These are phyloP conservation scores for Acrobasis suavella DNA, from an alignment of 2,888 invertebrate genomes.

Conservation along the genomic window DNA sequence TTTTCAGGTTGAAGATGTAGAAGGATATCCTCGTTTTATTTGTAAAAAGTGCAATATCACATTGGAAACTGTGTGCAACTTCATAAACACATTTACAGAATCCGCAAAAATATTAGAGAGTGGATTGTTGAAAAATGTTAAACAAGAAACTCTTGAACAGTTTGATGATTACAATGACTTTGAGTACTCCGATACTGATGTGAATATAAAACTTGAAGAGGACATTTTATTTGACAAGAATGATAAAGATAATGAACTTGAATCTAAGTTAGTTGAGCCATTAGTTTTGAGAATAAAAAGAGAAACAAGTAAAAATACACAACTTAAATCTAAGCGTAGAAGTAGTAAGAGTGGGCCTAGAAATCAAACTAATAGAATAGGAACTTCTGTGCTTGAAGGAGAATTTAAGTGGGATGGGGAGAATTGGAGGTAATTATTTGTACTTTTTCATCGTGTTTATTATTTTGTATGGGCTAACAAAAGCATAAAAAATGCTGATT, in stretches of 20 bases:
- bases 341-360: slow-evolving; percentile 31
- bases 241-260: slow-evolving; percentile 35
- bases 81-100: slow-evolving; percentile 61
- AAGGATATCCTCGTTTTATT: slow-evolving; percentile 64
- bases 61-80: slow-evolving; percentile 52
- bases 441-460: slow-evolving; percentile 18
- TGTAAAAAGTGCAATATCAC: slow-evolving; percentile 57
- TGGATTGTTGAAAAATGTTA: slow-evolving; percentile 45
- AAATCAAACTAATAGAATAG: slow-evolving; percentile 54
- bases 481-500: no score
- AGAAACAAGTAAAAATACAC: slow-evolving; percentile 32
- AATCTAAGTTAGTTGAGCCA: slow-evolving; percentile 40
- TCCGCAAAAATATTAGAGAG: slow-evolving; percentile 54
- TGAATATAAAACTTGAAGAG: slow-evolving; percentile 46
- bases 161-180: slow-evolving; percentile 31
- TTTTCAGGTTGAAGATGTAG: slow-evolving; percentile 63
- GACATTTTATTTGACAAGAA: slow-evolving; percentile 18
- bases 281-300: slow-evolving; percentile 33
- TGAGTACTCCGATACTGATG: slow-evolving; percentile 31
- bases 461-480: no score
- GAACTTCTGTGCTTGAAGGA: slow-evolving; percentile 69
- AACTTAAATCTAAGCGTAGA: slow-evolving; percentile 30
- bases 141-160: slow-evolving; percentile 46
- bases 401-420: slow-evolving; percentile 68
- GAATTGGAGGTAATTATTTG: slow-evolving; percentile 68